These are phyloP conservation scores for Aphis gossypii DNA, from an alignment of 1,140 invertebrate genomes.

Conservation along the genomic window DNA sequence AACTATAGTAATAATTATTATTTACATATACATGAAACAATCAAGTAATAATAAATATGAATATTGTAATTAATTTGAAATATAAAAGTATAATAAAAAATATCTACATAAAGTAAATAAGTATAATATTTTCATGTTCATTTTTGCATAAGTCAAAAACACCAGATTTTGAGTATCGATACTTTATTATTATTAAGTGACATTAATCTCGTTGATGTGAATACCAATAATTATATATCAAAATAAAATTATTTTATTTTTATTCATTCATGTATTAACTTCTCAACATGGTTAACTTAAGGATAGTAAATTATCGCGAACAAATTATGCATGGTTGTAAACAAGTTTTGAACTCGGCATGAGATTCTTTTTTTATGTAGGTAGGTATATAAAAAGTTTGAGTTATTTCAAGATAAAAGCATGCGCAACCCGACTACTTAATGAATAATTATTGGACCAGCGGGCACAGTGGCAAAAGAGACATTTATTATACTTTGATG, in stretches of 20 bases:
- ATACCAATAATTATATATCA: background rate
- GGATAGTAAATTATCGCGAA: background rate
- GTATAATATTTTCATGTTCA: background rate
- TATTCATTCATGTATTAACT: background rate
- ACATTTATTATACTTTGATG: background rate
- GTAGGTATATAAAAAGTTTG: background rate
- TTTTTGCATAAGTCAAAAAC: background rate
- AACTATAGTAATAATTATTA: background rate
- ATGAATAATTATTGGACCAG: background rate
- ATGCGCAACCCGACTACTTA: background rate
- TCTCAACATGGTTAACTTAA: background rate
- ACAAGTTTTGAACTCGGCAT: background rate
- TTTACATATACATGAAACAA: background rate
- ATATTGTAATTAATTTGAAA: background rate
- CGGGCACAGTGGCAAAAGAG: background rate
- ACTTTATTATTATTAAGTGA: background rate
- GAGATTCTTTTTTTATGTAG: background rate
- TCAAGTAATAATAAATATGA: background rate
- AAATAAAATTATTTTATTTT: background rate
- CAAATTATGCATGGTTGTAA: background rate
- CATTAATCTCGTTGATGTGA: background rate
- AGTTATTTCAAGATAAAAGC: background rate
- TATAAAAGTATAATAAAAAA: background rate
- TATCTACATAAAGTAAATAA: too few species aligned
- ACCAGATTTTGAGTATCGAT: background rate